Evolutionary conservation across 2,113 vertebrate genomes (phyloP).

Genomic region (Dicentrarchus labrax): DNA sequence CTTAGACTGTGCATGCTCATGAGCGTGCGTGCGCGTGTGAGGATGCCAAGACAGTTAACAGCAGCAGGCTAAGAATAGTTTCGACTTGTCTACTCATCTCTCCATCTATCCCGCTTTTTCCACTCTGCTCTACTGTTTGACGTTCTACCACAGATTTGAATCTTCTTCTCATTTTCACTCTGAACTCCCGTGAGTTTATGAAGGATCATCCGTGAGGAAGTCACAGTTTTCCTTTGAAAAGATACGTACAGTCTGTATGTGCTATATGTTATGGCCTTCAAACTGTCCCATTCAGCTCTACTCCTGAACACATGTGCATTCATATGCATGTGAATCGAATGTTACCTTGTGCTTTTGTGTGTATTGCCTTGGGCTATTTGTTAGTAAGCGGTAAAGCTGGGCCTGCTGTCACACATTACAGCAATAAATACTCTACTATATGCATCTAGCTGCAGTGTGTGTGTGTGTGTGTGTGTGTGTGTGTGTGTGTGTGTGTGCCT

Average conservation of each 20-base stretch:
- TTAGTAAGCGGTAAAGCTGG: slow-evolving; percentile 41
- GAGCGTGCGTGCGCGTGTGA: slow-evolving; percentile 4
- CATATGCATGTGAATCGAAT: slow-evolving; percentile 29
- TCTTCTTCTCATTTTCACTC: slow-evolving; percentile 36
- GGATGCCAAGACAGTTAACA: slow-evolving; percentile 69
- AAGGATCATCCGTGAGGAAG: slow-evolving; percentile 12
- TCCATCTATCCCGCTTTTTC: slow-evolving; percentile 32
- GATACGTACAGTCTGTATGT: neutral
- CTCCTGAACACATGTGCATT: neutral
- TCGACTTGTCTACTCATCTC: slow-evolving; percentile 61
- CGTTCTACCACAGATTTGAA: slow-evolving; percentile 42
- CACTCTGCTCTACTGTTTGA: slow-evolving; percentile 27
- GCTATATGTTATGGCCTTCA: slow-evolving; percentile 19
- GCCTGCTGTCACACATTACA: slow-evolving; percentile 38
- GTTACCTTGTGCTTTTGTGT: slow-evolving; percentile 49
- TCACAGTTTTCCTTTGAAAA: slow-evolving; percentile 33
- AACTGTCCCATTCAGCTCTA: neutral
- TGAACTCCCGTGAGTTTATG: slow-evolving; percentile 1
- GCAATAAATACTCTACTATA: slow-evolving; percentile 25
- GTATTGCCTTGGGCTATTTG: slow-evolving; percentile 54
- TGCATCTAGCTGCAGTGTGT: slow-evolving; percentile 28
- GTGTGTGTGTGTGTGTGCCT: slow-evolving; percentile 12
- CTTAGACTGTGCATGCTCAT: slow-evolving; percentile 9
- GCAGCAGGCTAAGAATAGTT: slow-evolving; percentile 75
- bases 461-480: slow-evolving; percentile 5